Evolutionary conservation across 2,113 vertebrate species (phyloP).

Genomic region (Strix uralensis): DNA sequence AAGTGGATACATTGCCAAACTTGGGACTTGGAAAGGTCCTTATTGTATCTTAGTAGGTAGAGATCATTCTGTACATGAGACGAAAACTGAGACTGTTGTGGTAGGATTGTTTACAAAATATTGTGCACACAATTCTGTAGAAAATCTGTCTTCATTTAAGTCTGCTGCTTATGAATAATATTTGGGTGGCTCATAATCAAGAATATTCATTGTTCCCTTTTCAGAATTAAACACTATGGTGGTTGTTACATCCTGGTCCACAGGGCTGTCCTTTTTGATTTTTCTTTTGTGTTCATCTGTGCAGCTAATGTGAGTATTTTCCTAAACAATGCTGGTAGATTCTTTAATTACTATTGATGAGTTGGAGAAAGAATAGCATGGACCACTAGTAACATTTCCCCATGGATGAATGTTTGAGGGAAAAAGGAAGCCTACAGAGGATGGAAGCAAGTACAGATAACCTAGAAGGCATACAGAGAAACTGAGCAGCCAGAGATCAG

Average conservation of each 20-base stretch:
- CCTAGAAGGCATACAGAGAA: too few species aligned
- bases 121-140: background rate
- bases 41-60: background rate
- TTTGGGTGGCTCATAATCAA: background rate
- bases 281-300: background rate
- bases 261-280: background rate
- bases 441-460: too few species aligned
- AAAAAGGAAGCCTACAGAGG: background rate
- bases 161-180: background rate
- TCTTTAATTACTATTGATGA: conserved; percentile 8
- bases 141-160: background rate
- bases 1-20: background rate
- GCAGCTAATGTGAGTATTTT: conserved; percentile 26
- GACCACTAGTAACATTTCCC: background rate
- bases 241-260: background rate
- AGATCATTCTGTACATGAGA: background rate
- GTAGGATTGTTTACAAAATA: conserved; percentile 8
- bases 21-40: background rate
- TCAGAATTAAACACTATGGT: background rate
- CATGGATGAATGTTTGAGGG: background rate
- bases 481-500: too few species aligned
- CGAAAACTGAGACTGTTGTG: background rate
- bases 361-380: background rate
- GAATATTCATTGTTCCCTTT: background rate
- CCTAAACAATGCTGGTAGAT: background rate